Percentiles rank a stretch among this genome's conserved stretches.
Conservation (phyloP, 2,113 vertebrate genomes). For the Corythornis cristatus region DNA sequence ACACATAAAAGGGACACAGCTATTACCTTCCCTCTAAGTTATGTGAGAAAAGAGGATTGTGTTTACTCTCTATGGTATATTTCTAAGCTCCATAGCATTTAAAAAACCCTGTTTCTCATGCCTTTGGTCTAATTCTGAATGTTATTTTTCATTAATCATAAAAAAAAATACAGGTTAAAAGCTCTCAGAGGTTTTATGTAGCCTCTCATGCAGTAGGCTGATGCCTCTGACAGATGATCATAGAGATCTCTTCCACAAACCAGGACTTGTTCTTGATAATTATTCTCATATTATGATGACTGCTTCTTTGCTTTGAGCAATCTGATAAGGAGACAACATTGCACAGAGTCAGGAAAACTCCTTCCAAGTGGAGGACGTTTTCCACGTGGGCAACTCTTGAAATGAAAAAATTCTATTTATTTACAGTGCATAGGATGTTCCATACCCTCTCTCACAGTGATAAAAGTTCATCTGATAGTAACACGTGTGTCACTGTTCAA, state of each 20-base stretch:
- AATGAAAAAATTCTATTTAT: not conserved
- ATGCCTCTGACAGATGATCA: conserved; percentile 15
- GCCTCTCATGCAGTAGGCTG: not conserved
- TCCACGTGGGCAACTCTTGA: not conserved
- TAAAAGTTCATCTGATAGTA: not conserved
- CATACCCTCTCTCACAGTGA: not conserved
- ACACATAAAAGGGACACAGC: not conserved
- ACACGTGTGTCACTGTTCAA: rapidly evolving
- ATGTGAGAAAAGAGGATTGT: not conserved
- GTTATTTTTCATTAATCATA: not conserved
- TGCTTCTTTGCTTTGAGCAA: not conserved
- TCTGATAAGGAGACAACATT: not conserved
- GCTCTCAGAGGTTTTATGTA: not conserved
- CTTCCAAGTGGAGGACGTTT: not conserved
- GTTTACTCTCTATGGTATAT: not conserved
- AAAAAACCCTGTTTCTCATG: not conserved
- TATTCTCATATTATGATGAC: not conserved
- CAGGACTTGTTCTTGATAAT: conserved; percentile 1
- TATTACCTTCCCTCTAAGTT: not conserved
- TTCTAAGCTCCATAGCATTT: not conserved
- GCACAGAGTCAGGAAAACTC: not conserved
- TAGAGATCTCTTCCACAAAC: not conserved
- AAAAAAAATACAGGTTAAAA: not conserved
- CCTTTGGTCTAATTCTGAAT: not conserved
- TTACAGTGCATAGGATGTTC: not conserved